Base-by-base conservation (phyloP, 2,888 invertebrate genomes). In the Teleiodes luculella region DNA sequence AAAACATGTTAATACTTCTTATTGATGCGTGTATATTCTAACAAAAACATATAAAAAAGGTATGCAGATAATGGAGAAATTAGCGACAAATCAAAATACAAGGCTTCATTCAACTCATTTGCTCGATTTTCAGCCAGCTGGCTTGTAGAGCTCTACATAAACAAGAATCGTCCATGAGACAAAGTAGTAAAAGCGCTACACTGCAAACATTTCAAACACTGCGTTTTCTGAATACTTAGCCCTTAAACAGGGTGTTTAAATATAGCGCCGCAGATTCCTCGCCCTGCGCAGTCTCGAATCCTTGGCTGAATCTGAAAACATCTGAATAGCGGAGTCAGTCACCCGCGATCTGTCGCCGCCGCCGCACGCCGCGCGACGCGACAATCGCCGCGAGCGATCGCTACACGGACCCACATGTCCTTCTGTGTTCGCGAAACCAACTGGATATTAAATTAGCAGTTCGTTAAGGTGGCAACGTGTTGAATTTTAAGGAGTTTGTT, bases 241-340 rank as follows among this genome's bases (percentile, higher is more conserved):
- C 33, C 14, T 47, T 18, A 31, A 20, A 46, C 30, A 47, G 33
- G 33, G 47, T 47, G 47, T 37, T 50, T 24, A 50, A 50, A 50
- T 37, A 37, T 50, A 50, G 50, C 28, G 31, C 14, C 59, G 61
- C 20, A 28, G 48, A 33, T 11, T 35, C 59, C 62, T 57, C 53
- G 63, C 57, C 60, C 69, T 77, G 78, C 78, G 78, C 78, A 78
- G 73, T 73, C 67, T 53, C 57, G 64, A 53, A 52, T 52, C 43
- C 24, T 28, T 41, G 56, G 61, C 68, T 70, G 71, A 67, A 68
- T 67, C 70, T 64, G 62, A 63, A 30, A 24, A 13, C 28, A 39
- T 51, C 36, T 36, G 49, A 35, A 36, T 55, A 47, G 16, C 61
- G 56, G 61, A 59, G 57, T 64, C 74, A 80, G 80, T 80, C 69